Evolutionary conservation across 2,797 vertebrate genomes (phyloP).

Genomic region (Oceanodroma leucorhoa): DNA sequence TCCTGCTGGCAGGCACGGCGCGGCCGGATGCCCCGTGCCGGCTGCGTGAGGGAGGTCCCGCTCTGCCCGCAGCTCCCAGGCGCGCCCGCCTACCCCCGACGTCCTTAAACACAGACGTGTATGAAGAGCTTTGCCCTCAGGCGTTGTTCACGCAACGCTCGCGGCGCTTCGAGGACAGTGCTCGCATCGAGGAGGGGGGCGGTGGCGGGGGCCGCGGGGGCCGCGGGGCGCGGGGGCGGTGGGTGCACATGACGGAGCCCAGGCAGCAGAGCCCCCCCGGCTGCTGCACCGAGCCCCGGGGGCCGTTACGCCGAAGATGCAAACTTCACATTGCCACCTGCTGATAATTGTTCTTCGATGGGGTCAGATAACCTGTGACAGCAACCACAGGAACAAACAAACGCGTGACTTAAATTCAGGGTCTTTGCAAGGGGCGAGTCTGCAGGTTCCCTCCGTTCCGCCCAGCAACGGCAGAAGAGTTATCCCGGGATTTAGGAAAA

Average conservation of each 20-base stretch:
- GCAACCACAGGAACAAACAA: not conserved
- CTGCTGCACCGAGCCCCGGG: not conserved
- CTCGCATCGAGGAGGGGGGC: accelerated
- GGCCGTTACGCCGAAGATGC: not conserved
- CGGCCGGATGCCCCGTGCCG: accelerated
- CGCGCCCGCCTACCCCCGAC: not conserved
- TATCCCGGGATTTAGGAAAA: not conserved
- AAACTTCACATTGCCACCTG: not conserved
- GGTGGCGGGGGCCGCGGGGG: not conserved
- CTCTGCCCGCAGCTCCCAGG: not conserved
- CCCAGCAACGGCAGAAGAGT: not conserved
- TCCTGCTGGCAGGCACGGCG: not conserved
- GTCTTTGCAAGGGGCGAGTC: not conserved
- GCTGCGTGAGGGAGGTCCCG: not conserved
- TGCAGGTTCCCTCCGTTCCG: not conserved
- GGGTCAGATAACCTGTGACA: too few relatives aligned
- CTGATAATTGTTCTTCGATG: not conserved
- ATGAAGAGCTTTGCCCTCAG: not conserved
- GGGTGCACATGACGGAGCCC: accelerated
- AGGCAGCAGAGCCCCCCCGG: too few relatives aligned
- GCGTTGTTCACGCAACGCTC: not conserved
- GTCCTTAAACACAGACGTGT: not conserved
- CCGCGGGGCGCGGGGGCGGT: not conserved
- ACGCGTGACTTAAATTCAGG: not conserved
- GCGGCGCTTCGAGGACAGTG: not conserved